Conservation (phyloP, 1,140 invertebrate genomes). For the Pararge aegeria region DNA sequence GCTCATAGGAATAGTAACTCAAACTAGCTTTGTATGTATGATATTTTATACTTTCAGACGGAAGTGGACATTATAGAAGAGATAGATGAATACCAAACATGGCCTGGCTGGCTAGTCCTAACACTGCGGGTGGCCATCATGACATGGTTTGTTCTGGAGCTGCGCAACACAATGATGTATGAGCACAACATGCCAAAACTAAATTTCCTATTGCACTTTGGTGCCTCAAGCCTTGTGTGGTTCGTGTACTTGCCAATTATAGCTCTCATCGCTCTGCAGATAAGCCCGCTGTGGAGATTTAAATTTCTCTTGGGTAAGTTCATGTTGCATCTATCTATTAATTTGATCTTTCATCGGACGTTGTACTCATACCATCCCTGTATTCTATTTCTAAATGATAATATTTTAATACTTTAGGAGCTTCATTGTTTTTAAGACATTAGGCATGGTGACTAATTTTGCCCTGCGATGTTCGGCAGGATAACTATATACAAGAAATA, state of each 20-base stretch:
- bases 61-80: slow-evolving; percentile 98
- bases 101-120: slow-evolving; percentile 96
- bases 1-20: too few species aligned
- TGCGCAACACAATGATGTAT: slow-evolving; percentile 94
- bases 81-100: slow-evolving; percentile 97
- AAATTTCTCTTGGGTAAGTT: slow-evolving; percentile 94
- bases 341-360: too few species aligned
- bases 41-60: slow-evolving; percentile 84
- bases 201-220: slow-evolving; percentile 97
- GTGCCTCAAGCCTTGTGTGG: slow-evolving; percentile 98
- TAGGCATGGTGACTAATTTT: too few species aligned
- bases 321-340: too few species aligned
- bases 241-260: slow-evolving; percentile 98
- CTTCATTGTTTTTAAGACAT: too few species aligned
- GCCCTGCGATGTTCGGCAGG: too few species aligned
- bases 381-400: too few species aligned
- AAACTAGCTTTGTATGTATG: too few species aligned
- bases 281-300: slow-evolving; percentile 96
- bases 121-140: slow-evolving; percentile 93
- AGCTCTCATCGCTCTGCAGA: slow-evolving; percentile 94
- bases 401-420: too few species aligned
- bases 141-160: slow-evolving; percentile 96
- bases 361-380: too few species aligned
- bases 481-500: too few species aligned
- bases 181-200: slow-evolving; percentile 95